These are phyloP conservation scores for Diabrotica balteata DNA, from an alignment of 2,888 invertebrate genomes.

Conservation along the genomic window DNA sequence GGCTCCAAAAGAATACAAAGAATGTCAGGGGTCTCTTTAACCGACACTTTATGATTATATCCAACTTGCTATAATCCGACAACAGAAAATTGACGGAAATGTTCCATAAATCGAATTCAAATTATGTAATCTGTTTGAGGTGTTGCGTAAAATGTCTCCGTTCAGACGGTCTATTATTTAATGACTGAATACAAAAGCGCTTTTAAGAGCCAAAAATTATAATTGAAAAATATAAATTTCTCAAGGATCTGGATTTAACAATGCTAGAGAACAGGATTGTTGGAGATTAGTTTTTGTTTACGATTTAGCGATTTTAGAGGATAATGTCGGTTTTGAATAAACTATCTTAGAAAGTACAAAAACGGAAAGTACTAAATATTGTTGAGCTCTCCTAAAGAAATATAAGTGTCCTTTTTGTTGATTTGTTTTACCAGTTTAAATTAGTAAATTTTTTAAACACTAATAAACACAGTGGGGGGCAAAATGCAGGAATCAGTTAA, in stretches of 20 bases:
- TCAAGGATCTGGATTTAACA: conserved; percentile 21
- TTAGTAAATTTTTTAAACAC: too few relatives aligned
- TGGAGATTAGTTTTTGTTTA: conserved; percentile 23
- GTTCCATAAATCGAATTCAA: conserved; percentile 43
- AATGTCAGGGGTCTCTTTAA: conserved; percentile 34
- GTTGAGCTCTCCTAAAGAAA: too few relatives aligned
- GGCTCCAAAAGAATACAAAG: conserved; percentile 25
- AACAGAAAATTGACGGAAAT: conserved; percentile 42
- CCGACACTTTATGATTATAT: conserved; percentile 44
- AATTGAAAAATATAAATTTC: conserved; percentile 53
- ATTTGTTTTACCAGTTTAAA: too few relatives aligned
- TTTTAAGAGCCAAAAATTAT: conserved; percentile 52
- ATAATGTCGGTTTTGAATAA: background rate
- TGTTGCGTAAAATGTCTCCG: conserved; percentile 41
- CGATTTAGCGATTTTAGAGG: background rate
- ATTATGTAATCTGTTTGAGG: conserved; percentile 51
- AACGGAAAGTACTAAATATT: background rate
- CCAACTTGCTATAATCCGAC: conserved; percentile 34
- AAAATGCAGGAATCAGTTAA: too few relatives aligned
- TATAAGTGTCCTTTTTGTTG: too few relatives aligned
- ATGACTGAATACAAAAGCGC: conserved; percentile 47
- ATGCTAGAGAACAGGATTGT: conserved; percentile 18
- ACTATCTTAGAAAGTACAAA: background rate
- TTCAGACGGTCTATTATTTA: conserved; percentile 41
- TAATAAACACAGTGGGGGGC: too few relatives aligned